These are phyloP conservation scores for Rafetus swinhoei DNA, from an alignment of 2,113 vertebrate genomes.

Conservation along the genomic window DNA sequence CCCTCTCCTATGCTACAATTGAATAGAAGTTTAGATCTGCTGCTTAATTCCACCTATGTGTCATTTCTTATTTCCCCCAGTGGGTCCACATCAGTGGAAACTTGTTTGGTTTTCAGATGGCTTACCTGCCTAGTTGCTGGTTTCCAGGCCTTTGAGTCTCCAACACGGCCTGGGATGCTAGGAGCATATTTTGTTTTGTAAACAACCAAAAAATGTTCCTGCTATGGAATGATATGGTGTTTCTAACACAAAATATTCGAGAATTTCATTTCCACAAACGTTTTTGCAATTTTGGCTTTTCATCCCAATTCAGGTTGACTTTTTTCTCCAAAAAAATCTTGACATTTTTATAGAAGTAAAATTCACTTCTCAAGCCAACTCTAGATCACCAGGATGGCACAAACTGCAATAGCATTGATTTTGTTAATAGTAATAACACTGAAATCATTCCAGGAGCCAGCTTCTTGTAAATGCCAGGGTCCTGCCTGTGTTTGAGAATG, in stretches of 20 bases:
- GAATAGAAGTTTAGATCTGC: background rate
- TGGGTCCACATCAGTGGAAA: background rate
- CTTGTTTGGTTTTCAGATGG: fast-evolving
- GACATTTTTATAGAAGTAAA: background rate
- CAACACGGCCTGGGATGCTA: background rate
- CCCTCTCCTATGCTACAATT: background rate
- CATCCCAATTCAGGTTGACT: background rate
- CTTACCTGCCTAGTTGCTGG: background rate
- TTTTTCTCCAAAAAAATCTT: background rate
- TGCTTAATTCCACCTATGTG: background rate
- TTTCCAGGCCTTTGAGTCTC: background rate
- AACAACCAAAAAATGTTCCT: background rate
- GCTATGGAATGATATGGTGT: background rate
- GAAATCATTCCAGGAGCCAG: background rate
- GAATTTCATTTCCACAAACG: background rate
- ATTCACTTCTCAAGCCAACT: background rate
- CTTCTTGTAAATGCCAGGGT: background rate
- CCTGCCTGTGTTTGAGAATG: background rate
- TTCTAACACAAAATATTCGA: background rate
- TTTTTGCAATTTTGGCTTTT: background rate
- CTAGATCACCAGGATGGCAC: background rate
- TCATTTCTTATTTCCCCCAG: background rate
- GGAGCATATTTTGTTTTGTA: background rate
- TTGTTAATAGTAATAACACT: background rate
- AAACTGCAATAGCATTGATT: background rate